Percentiles rank a stretch among this genome's conserved stretches.
Evolutionary conservation across 2,888 invertebrate genomes (phyloP).

Genomic region (Drosophila formosana): DNA sequence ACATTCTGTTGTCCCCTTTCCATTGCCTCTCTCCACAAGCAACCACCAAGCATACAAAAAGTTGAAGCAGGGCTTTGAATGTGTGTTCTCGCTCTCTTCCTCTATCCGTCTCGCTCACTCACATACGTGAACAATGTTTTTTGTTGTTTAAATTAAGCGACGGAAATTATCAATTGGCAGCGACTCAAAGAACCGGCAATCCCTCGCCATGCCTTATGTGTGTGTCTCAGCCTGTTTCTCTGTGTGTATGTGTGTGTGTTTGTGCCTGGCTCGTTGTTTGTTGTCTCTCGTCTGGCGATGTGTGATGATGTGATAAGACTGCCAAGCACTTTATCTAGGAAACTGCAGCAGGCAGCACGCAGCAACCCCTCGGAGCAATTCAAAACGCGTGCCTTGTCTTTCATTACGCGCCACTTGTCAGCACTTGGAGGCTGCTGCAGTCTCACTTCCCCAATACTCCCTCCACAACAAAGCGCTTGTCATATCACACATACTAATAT

Average conservation of each 20-base stretch:
- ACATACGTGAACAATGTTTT: conserved; percentile 21
- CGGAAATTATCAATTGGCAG: conserved; percentile 75
- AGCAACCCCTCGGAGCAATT: conserved; percentile 30
- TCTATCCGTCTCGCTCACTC: conserved; percentile 18
- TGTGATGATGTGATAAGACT: conserved; percentile 68
- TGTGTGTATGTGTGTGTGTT: conserved; percentile 21
- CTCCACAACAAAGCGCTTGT: conserved; percentile 39
- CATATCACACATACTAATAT: conserved; percentile 48
- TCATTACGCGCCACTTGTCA: conserved; percentile 48
- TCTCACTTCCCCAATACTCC: neutral
- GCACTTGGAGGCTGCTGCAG: conserved; percentile 21
- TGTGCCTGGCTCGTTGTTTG: conserved; percentile 45
- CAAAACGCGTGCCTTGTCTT: conserved; percentile 63
- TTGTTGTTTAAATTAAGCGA: conserved; percentile 64
- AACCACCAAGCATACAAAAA: conserved; percentile 52
- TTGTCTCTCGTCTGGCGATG: conserved; percentile 42
- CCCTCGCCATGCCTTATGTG: conserved; percentile 14
- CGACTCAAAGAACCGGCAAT: conserved; percentile 56
- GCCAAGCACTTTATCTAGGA: conserved; percentile 36
- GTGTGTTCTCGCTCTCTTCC: conserved; percentile 9
- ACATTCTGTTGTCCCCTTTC: conserved; percentile 13
- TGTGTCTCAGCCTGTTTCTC: conserved; percentile 11
- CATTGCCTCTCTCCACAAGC: conserved; percentile 21
- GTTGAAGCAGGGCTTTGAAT: conserved; percentile 69
- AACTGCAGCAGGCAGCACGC: conserved; percentile 28